phyloP scores from a whole-genome alignment of 1,140 invertebrate species.

The Drosophila arizonae region DNA sequence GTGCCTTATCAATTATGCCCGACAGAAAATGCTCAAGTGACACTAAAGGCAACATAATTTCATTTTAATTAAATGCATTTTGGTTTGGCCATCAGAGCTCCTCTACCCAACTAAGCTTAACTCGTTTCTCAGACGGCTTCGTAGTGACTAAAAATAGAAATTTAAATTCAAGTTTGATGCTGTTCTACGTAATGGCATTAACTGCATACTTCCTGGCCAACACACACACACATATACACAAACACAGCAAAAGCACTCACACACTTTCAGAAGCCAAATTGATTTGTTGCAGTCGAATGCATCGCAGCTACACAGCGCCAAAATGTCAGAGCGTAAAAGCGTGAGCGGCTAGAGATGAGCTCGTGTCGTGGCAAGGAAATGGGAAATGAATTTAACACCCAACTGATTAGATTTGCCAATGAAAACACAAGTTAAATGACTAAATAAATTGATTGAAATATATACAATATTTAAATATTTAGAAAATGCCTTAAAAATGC shows the following conservation, averaged over 20 bases:
- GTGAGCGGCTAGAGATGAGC: background rate
- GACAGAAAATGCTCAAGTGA: background rate
- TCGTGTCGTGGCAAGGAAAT: constrained; percentile 2
- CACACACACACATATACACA: background rate
- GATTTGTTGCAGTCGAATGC: constrained; percentile 48
- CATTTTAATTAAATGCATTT: constrained; percentile 20
- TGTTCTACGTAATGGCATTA: constrained; percentile 22
- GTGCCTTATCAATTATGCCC: constrained; percentile 15
- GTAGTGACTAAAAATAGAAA: too few species aligned
- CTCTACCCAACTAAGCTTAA: background rate
- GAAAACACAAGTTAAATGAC: too few species aligned
- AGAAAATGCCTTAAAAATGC: too few species aligned
- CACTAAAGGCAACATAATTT: constrained; percentile 2
- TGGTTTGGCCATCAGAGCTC: background rate
- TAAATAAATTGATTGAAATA: too few species aligned
- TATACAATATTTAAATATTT: too few species aligned
- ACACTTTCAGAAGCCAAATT: constrained; percentile 25
- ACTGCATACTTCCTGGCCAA: constrained; percentile 1
- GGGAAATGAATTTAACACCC: background rate
- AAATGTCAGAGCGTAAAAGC: constrained; percentile 8
- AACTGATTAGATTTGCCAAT: background rate
- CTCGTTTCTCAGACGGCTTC: too few species aligned
- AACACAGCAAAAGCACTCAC: background rate
- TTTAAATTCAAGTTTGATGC: constrained; percentile 8
- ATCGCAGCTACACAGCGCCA: constrained; percentile 23